Percentiles rank a stretch among this genome's conserved stretches.
Conservation (phyloP, 2,888 invertebrate species). For the Cephus runcator region DNA sequence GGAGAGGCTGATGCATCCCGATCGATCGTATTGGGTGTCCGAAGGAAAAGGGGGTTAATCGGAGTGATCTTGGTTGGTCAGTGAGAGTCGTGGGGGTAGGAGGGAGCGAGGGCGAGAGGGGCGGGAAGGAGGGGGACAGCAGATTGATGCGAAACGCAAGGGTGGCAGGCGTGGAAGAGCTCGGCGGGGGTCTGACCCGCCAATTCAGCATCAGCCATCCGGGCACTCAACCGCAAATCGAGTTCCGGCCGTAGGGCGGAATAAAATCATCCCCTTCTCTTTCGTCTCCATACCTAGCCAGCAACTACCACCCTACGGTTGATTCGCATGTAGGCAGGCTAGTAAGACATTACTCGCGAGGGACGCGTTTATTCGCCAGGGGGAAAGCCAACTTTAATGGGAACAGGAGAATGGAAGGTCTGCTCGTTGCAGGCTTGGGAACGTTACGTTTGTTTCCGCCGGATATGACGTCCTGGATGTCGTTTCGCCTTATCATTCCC, state of each 20-base stretch:
- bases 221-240: conserved; percentile 62
- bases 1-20: not conserved
- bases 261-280: conserved; percentile 51
- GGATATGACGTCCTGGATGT: conserved; percentile 44
- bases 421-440: conserved; percentile 8
- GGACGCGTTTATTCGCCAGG: conserved; percentile 42
- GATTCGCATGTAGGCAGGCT: conserved; percentile 41
- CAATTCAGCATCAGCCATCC: conserved; percentile 59
- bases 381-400: conserved; percentile 5
- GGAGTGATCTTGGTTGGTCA: not conserved
- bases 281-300: not conserved
- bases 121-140: conserved; percentile 6
- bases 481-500: conserved; percentile 47
- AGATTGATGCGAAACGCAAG: conserved; percentile 23
- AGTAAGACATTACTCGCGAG: conserved; percentile 53
- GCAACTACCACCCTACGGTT: conserved; percentile 31
- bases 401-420: conserved; percentile 18
- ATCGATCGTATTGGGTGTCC: not conserved
- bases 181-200: conserved; percentile 43
- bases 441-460: conserved; percentile 37
- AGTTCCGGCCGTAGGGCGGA: conserved; percentile 56
- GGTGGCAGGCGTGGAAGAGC: conserved; percentile 33
- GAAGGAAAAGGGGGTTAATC: not conserved
- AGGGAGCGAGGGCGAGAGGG: not conserved
- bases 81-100: conserved; percentile 2